These are phyloP conservation scores for Lochmaea crataegi DNA, from an alignment of 2,888 invertebrate genomes.

Conservation along the genomic window DNA sequence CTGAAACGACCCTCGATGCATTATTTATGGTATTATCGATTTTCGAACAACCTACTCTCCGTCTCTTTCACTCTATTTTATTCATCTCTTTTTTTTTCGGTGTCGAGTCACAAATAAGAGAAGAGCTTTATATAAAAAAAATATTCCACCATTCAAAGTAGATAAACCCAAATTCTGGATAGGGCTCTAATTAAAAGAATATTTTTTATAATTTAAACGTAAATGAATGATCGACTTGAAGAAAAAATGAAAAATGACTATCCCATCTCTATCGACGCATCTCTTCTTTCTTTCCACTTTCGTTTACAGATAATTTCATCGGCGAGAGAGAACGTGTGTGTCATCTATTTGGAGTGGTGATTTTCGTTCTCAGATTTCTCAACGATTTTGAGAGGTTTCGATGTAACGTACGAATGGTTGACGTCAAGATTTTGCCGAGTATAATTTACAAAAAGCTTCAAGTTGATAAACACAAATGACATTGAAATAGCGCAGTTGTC, in stretches of 20 bases:
- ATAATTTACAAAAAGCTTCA: constrained; percentile 13
- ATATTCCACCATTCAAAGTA: no score
- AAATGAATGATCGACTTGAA: no score
- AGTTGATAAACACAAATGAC: not conserved
- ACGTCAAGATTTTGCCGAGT: constrained; percentile 12
- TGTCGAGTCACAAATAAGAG: not conserved
- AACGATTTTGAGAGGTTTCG: not conserved
- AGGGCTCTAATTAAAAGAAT: no score
- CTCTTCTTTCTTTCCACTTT: constrained; percentile 19
- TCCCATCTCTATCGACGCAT: not conserved
- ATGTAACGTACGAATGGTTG: not conserved
- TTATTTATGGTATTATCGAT: constrained; percentile 59
- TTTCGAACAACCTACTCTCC: constrained; percentile 51
- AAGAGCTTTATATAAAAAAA: not conserved
- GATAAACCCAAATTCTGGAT: no score
- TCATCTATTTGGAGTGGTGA: constrained; percentile 30
- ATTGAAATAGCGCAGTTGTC: not conserved
- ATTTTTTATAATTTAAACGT: no score
- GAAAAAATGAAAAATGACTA: not conserved
- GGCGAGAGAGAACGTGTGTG: constrained; percentile 27
- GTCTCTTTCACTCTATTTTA: constrained; percentile 29
- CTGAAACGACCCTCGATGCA: constrained; percentile 51
- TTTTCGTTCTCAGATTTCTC: constrained; percentile 22
- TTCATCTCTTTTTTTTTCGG: constrained; percentile 28
- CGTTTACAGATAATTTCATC: constrained; percentile 23